These are phyloP conservation scores for Murina feae DNA, from an alignment of 2,113 vertebrate species.

Conservation along the genomic window DNA sequence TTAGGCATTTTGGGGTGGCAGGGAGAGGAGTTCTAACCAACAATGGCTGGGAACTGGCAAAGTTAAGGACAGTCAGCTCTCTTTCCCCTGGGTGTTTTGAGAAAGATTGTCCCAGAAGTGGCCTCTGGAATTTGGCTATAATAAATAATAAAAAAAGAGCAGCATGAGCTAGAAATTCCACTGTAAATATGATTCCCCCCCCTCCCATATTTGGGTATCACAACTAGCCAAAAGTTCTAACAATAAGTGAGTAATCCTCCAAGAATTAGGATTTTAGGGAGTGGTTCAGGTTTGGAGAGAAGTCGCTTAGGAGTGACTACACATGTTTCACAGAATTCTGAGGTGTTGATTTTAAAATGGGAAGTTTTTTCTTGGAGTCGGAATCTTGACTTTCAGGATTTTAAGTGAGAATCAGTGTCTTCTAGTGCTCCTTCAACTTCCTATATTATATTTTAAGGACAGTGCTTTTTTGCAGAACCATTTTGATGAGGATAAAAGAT, in stretches of 20 bases:
- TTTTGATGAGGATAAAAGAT: neutral
- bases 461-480: neutral
- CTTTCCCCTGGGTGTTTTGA: conserved; percentile 13
- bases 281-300: conserved; percentile 58
- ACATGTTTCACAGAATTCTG: conserved; percentile 37
- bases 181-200: neutral
- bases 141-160: neutral
- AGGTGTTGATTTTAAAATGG: neutral
- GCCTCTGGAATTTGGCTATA: conserved; percentile 27
- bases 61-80: neutral
- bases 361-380: neutral
- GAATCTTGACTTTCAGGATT: conserved; percentile 24
- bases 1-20: neutral
- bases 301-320: conserved; percentile 16
- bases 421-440: neutral
- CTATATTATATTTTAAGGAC: neutral
- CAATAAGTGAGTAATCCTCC: conserved; percentile 64
- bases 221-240: conserved; percentile 17
- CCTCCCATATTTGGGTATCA: neutral
- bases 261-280: conserved; percentile 64
- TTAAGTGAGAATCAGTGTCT: neutral
- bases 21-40: conserved; percentile 37
- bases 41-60: conserved; percentile 39
- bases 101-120: conserved; percentile 16
- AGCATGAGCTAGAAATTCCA: conserved; percentile 52